phyloP scores from a whole-genome alignment of 2,888 invertebrate species.

The Cryptus viduatorius region DNA sequence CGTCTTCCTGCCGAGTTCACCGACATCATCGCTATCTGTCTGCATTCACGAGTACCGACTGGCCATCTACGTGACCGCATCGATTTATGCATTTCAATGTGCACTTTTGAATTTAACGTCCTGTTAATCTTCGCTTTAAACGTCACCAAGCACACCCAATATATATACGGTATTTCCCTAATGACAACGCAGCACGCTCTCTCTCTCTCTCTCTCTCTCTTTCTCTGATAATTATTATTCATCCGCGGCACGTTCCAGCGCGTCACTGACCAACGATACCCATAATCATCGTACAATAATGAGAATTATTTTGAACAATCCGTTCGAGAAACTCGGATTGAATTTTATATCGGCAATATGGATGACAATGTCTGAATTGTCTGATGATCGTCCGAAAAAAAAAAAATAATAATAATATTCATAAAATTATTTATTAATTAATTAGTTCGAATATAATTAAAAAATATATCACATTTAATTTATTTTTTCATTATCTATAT shows the following conservation, averaged over 20 bases:
- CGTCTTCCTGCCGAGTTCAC: conserved; percentile 44
- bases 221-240: conserved; percentile 32
- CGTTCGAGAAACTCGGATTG: not conserved
- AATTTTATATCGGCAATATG: not conserved
- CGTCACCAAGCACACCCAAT: conserved; percentile 22
- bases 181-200: conserved; percentile 5
- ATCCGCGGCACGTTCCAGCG: not conserved
- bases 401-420: too few species aligned
- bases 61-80: conserved; percentile 20
- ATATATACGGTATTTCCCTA: conserved; percentile 13
- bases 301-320: conserved; percentile 17
- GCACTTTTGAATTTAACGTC: conserved; percentile 55
- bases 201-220: not conserved
- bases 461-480: too few species aligned
- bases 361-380: not conserved
- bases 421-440: too few species aligned
- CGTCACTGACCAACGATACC: conserved; percentile 27
- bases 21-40: not conserved
- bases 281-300: conserved; percentile 20
- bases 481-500: too few species aligned
- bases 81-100: conserved; percentile 57
- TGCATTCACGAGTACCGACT: not conserved
- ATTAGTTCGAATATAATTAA: too few species aligned
- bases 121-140: conserved; percentile 50
- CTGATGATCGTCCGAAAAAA: too few species aligned